phyloP scores from a whole-genome alignment of 2,888 invertebrate species.

The Boloria euphrosyne region DNA sequence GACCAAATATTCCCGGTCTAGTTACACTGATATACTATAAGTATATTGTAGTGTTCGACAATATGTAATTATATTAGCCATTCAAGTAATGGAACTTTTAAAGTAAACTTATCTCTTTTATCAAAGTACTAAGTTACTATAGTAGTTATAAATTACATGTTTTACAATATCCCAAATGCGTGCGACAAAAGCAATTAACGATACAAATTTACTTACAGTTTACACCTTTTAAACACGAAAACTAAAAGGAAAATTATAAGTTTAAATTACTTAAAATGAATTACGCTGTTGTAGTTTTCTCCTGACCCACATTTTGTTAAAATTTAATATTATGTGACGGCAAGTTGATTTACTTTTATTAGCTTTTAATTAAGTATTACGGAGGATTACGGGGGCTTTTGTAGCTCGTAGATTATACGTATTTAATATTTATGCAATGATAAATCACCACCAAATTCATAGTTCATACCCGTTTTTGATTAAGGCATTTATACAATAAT shows the following conservation, averaged over 20 bases:
- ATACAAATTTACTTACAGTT: slow-evolving; percentile 32
- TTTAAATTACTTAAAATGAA: slow-evolving; percentile 29
- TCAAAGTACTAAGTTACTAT: not conserved
- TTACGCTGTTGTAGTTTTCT: slow-evolving; percentile 24
- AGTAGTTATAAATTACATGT: not conserved
- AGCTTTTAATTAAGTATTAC: not conserved
- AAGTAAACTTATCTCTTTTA: not conserved
- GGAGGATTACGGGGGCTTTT: no score
- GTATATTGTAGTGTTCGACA: no score
- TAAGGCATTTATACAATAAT: no score
- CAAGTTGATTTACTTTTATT: not conserved
- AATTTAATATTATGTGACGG: slow-evolving; percentile 5
- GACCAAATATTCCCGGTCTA: no score
- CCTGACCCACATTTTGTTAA: slow-evolving; percentile 21
- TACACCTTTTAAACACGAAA: slow-evolving; percentile 34
- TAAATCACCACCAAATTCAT: no score
- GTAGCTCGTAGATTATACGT: no score
- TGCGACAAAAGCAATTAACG: slow-evolving; percentile 29
- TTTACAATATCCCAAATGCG: slow-evolving; percentile 14
- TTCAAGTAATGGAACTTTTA: no score
- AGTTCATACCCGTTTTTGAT: no score
- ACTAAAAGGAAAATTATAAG: slow-evolving; percentile 25
- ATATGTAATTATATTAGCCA: no score
- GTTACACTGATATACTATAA: no score
- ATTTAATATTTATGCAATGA: no score